These are phyloP conservation scores for Cryptoprocta ferox DNA, from an alignment of 2,797 vertebrate species.

Conservation along the genomic window DNA sequence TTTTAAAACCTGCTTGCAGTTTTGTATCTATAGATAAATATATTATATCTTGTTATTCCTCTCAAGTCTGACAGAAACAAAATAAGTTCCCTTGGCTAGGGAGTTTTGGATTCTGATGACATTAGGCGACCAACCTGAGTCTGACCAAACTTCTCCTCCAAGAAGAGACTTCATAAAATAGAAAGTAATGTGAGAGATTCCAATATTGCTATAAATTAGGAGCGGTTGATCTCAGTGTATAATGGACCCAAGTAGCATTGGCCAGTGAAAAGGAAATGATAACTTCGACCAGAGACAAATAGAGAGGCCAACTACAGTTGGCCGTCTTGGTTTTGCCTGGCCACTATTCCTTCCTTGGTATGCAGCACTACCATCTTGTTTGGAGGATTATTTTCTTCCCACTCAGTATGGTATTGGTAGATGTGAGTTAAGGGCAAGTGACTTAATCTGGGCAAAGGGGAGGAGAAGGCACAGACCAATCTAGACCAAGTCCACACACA, in stretches of 20 bases:
- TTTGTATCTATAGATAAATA: neutral
- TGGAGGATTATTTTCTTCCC: neutral
- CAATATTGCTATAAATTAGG: neutral
- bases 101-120: constrained; percentile 11
- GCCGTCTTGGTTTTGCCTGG: neutral
- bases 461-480: neutral
- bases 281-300: neutral
- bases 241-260: neutral
- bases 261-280: neutral
- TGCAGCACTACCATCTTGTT: neutral
- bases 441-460: neutral
- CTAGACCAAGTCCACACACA: neutral
- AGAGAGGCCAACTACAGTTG: neutral
- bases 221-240: neutral
- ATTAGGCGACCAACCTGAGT: neutral
- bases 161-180: neutral
- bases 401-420: neutral
- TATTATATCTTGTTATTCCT: neutral
- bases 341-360: neutral
- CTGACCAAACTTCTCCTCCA: neutral
- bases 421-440: neutral
- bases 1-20: neutral
- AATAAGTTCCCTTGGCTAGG: neutral
- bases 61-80: neutral
- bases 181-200: neutral